These are phyloP conservation scores for Apantesis nais DNA, from an alignment of 2,888 invertebrate genomes.

Conservation along the genomic window DNA sequence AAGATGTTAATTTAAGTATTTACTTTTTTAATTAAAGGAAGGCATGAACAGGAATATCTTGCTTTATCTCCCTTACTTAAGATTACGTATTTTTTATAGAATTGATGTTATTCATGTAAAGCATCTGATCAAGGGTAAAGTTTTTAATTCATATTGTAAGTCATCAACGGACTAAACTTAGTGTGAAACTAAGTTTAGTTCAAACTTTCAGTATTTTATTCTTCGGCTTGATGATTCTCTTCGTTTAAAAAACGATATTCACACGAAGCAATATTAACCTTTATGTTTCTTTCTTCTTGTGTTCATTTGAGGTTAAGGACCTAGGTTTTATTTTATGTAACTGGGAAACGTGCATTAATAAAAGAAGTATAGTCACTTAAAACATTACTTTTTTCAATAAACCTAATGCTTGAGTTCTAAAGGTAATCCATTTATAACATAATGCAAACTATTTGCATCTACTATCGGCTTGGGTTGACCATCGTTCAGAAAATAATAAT, in stretches of 20 bases:
- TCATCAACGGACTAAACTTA: too few species aligned
- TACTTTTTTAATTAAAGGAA: not conserved
- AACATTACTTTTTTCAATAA: not conserved
- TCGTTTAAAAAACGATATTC: not conserved
- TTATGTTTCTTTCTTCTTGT: not conserved
- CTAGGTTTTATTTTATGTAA: not conserved
- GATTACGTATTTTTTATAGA: not conserved
- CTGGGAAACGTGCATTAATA: not conserved
- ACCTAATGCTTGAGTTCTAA: not conserved
- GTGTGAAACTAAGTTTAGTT: too few species aligned
- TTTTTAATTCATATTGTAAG: too few species aligned
- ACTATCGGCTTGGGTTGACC: not conserved
- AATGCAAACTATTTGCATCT: not conserved
- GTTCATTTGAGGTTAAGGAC: not conserved
- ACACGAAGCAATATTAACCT: not conserved
- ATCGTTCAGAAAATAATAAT: not conserved
- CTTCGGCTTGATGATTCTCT: not conserved
- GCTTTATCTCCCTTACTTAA: not conserved
- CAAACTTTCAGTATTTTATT: not conserved
- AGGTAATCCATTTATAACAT: not conserved
- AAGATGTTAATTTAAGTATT: not conserved
- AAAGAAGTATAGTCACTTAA: not conserved
- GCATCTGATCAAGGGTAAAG: not conserved
- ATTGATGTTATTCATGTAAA: not conserved
- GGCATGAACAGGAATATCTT: not conserved